A percentile compares a stretch with the other conserved stretches of the same genome.
Conservation (phyloP, 2,797 vertebrate species). For the Phalloptychus januarius region DNA sequence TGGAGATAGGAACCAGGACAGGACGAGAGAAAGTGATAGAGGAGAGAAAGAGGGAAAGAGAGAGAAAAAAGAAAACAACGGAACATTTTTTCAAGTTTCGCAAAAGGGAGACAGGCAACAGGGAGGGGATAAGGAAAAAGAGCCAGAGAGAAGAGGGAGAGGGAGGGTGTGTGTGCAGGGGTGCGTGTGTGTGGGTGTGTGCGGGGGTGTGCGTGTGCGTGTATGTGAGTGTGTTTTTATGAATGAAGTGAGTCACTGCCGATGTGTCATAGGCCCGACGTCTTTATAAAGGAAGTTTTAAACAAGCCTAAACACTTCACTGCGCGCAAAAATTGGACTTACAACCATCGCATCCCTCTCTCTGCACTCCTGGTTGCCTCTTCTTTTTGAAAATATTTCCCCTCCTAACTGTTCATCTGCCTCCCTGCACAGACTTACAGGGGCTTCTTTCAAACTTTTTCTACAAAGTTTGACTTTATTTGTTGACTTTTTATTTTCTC, state of each 20-base stretch:
- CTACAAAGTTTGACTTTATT: constrained; percentile 55
- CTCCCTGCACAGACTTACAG: constrained; percentile 62
- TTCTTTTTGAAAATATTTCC: constrained; percentile 31
- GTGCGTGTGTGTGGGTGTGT: constrained; percentile 45
- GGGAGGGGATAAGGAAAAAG: constrained; percentile 68
- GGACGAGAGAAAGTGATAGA: constrained; percentile 80
- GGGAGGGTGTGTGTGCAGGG: constrained; percentile 37
- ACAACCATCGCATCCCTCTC: constrained; percentile 83
- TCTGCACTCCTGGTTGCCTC: constrained; percentile 66
- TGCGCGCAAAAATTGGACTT: constrained; percentile 86
- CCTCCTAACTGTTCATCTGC: constrained; percentile 60
- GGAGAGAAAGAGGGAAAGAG: constrained; percentile 67
- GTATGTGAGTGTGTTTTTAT: constrained; percentile 77
- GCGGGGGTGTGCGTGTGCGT: constrained; percentile 66
- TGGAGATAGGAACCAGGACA: constrained; percentile 65
- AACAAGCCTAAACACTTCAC: constrained; percentile 91
- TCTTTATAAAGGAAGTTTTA: constrained; percentile 91
- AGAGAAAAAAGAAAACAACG: constrained; percentile 72
- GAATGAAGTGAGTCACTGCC: constrained; percentile 88
- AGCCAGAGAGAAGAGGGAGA: constrained; percentile 49
- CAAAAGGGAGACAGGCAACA: constrained; percentile 69
- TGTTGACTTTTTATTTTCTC: constrained; percentile 14
- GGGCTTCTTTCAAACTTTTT: constrained; percentile 65
- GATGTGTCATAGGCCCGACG: constrained; percentile 88
- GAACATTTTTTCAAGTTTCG: constrained; percentile 76